These are phyloP conservation scores for Mnemiopsis leidyi DNA, from an alignment of 37 sponge, comb jelly and placozoan species.

Conservation along the genomic window DNA sequence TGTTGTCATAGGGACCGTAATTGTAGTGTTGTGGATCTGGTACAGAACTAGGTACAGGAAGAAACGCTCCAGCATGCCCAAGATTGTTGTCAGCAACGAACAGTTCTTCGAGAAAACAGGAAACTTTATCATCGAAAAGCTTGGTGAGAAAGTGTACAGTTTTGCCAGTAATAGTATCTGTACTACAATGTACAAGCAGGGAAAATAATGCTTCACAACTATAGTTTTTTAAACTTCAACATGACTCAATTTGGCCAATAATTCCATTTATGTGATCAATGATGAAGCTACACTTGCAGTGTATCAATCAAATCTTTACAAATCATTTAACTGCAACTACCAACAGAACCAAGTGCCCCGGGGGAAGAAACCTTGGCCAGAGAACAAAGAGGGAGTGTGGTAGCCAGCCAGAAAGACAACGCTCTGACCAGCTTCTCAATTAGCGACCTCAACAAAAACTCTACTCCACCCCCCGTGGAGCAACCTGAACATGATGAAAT, in stretches of 20 bases:
- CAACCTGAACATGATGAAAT: neutral
- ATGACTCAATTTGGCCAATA: too few species aligned
- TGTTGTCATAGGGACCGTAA: neutral
- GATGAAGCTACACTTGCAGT: too few species aligned
- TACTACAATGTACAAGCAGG: too few species aligned
- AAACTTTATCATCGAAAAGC: neutral
- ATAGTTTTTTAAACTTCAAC: too few species aligned
- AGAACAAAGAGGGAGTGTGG: neutral
- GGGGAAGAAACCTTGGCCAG: neutral
- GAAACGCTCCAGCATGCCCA: neutral
- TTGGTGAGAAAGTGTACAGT: neutral
- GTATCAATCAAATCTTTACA: too few species aligned
- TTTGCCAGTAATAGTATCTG: too few species aligned
- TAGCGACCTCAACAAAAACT: slow-evolving; percentile 4
- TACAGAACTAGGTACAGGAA: neutral
- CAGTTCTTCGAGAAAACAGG: neutral
- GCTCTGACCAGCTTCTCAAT: neutral
- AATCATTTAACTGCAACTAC: neutral
- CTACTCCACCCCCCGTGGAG: slow-evolving; percentile 14
- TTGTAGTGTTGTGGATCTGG: neutral
- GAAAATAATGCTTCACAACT: too few species aligned
- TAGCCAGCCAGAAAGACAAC: neutral
- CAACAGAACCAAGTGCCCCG: slow-evolving; percentile 5
- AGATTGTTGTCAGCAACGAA: slow-evolving; percentile 33
- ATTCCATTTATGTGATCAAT: too few species aligned